phyloP scores from a whole-genome alignment of 1,140 invertebrate genomes.

The Zeugodacus cucurbitae region DNA sequence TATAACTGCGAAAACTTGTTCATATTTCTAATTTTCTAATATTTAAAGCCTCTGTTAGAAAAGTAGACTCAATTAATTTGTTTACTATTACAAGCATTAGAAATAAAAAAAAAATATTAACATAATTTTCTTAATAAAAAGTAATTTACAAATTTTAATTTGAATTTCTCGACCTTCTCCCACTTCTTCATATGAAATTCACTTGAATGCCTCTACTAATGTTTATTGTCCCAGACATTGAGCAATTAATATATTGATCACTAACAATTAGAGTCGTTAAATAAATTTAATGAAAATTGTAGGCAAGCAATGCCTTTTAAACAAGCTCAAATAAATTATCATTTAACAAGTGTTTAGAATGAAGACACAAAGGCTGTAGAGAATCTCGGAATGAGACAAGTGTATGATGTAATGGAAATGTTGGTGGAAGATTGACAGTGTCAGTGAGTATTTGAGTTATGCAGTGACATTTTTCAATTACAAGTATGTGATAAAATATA shows the following conservation, averaged over 20 bases:
- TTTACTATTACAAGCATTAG: too few species aligned
- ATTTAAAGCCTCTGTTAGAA: too few species aligned
- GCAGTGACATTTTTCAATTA: not conserved
- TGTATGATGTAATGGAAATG: too few species aligned
- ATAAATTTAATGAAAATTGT: not conserved
- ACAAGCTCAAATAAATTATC: not conserved
- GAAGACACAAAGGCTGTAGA: not conserved
- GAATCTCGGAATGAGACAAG: not conserved
- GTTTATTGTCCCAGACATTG: slow-evolving; percentile 2
- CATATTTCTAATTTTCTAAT: too few species aligned
- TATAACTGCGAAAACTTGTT: too few species aligned
- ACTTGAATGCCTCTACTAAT: not conserved
- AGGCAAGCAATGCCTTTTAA: not conserved
- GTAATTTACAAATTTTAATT: not conserved
- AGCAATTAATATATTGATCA: not conserved
- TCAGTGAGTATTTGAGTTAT: too few species aligned
- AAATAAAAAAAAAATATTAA: too few species aligned
- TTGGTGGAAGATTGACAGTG: too few species aligned
- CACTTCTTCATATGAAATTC: not conserved
- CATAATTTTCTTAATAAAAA: too few species aligned
- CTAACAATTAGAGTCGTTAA: slow-evolving; percentile 1
- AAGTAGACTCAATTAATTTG: too few species aligned
- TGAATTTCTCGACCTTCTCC: not conserved
- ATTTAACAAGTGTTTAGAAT: not conserved
- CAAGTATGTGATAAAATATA: not conserved